These are phyloP conservation scores for Folsomia candida DNA, from an alignment of 2,888 invertebrate species.

Conservation along the genomic window DNA sequence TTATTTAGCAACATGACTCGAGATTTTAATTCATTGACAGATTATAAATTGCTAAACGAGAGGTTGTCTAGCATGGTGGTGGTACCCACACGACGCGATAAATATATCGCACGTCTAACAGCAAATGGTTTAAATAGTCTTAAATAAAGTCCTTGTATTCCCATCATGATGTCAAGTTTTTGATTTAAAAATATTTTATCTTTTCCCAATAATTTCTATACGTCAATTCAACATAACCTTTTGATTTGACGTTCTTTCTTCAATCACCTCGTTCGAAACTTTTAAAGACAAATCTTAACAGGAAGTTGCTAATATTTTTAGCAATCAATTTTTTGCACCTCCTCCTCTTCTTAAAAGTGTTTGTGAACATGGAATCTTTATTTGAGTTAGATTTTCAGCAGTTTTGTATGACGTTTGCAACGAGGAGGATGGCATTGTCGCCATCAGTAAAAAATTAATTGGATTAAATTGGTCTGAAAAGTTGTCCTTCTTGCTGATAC, in stretches of 20 bases:
- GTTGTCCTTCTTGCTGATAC: background rate
- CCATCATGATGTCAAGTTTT: too few relatives aligned
- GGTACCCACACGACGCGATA: too few relatives aligned
- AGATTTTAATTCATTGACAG: conserved; percentile 5
- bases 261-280: too few relatives aligned
- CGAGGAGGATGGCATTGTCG: background rate
- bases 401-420: background rate
- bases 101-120: too few relatives aligned
- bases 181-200: background rate
- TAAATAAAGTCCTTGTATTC: too few relatives aligned
- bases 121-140: too few relatives aligned
- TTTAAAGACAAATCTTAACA: too few relatives aligned
- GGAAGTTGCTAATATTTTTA: background rate
- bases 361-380: background rate
- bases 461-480: background rate
- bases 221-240: background rate
- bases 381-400: background rate
- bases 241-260: too few relatives aligned
- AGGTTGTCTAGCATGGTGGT: too few relatives aligned
- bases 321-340: background rate
- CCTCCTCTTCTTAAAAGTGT: background rate
- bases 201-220: too few relatives aligned
- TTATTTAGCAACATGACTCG: conserved; percentile 1
- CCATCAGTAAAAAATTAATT: background rate
- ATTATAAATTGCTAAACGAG: conserved; percentile 1